A percentile compares a stretch with the other conserved stretches of the same genome.
Conservation (phyloP, 1,140 invertebrate species). For the Antheraea mylitta region DNA sequence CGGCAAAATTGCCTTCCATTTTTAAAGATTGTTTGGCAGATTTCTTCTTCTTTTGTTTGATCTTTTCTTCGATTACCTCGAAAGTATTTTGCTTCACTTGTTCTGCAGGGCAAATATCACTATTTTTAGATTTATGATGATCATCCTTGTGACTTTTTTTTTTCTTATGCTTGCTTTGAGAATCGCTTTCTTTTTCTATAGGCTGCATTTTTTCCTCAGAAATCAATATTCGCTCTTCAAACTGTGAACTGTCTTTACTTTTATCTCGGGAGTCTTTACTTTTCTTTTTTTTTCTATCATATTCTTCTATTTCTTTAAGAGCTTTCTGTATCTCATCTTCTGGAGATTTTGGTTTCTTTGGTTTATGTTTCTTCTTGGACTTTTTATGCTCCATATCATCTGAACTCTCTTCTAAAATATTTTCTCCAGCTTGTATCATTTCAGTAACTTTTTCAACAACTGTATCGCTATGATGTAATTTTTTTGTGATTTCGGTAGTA, state of each 20-base stretch:
- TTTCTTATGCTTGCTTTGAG: slow-evolving; percentile 25
- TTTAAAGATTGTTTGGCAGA: slow-evolving; percentile 8
- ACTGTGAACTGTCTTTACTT: slow-evolving; percentile 33
- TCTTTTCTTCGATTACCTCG: slow-evolving; percentile 12
- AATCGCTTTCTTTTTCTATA: slow-evolving; percentile 19
- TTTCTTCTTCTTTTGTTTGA: slow-evolving; percentile 30
- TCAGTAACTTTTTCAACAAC: slow-evolving; percentile 30
- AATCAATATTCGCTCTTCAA: slow-evolving; percentile 12
- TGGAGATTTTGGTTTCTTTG: slow-evolving; percentile 64
- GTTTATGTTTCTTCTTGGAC: slow-evolving; percentile 68
- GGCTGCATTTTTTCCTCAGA: slow-evolving; percentile 6
- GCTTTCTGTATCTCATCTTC: slow-evolving; percentile 79
- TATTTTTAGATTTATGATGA: slow-evolving; percentile 11
- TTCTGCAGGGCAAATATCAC: slow-evolving; percentile 18
- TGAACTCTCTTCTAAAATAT: not conserved
- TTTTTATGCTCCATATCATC: slow-evolving; percentile 51
- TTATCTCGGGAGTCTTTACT: slow-evolving; percentile 36
- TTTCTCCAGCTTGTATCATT: slow-evolving; percentile 7
- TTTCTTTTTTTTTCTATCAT: slow-evolving; percentile 56
- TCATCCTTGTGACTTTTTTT: slow-evolving; percentile 26
- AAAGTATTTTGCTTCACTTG: not conserved
- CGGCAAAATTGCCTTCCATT: not conserved
- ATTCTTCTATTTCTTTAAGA: slow-evolving; percentile 76
- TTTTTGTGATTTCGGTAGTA: slow-evolving; percentile 39
- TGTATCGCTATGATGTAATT: slow-evolving; percentile 45